Base-by-base conservation (phyloP, 1,140 invertebrate genomes). In the Neodiprion fabricii region DNA sequence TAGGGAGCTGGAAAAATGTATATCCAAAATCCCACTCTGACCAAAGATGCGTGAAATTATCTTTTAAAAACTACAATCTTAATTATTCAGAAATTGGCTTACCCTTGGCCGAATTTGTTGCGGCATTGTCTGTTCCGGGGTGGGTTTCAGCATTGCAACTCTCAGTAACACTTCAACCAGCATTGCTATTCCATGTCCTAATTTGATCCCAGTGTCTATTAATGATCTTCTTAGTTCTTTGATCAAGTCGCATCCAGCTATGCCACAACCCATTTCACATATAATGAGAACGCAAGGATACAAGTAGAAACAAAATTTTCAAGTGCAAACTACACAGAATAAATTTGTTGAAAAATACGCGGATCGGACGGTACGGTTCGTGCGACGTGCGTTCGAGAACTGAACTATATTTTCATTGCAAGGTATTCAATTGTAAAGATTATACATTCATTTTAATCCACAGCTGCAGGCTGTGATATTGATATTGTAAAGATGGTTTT, bases 61-160 rank as follows among this genome's bases (percentile, higher is more conserved):
- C 9, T 74, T 67, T 71, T 49, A 40, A 70, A 67, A 72, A 67
- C 17, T 12, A 65, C 21, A 48, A 72, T 47, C 28, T 40, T 40
- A 69, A 72, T 47, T 49, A 69, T 9, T 40, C 28, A 40, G 28
- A 40, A 40, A 40, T 40, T 40, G 5, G 80, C 81, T 78, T 78
- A 89, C 87, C 75, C 84, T 82, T 0, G 85, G 85, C 67, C 85
- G 82, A n/a, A 78, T 81, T 67, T 84, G 80, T 48, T 85, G 83
- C 21, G 84, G 82, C 73, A 86, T 74, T 8, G 81, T 82, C 76
- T 89, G 83, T 72, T 87, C 83, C 47, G 82, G 79, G 53, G 81
- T 85, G 1, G 85, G 81, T 72, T 78, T 85, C 1, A 88, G 48
- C 81, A 88, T 84, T 1, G 87, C 87, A 17, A 88, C 79, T 76